These are phyloP conservation scores for Ammodytes dubius DNA, from an alignment of 2,113 vertebrate species.

Conservation along the genomic window DNA sequence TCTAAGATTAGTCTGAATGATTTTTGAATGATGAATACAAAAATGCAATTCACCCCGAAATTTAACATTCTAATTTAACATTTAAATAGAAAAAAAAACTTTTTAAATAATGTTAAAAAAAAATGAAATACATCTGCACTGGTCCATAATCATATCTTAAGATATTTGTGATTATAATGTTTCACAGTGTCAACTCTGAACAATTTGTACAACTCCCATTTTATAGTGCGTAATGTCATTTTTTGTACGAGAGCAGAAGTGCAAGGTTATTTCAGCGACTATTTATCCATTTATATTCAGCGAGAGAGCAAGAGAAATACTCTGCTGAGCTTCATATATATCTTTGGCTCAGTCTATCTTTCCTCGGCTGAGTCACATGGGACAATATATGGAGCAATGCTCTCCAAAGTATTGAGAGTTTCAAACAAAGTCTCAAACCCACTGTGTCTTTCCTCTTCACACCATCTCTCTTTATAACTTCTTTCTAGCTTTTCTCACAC, in stretches of 20 bases:
- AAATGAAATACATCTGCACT: neutral
- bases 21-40: conserved; percentile 1
- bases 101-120: neutral
- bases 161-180: conserved; percentile 5
- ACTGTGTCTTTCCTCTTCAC: conserved; percentile 51
- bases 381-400: conserved; percentile 72
- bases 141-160: conserved; percentile 2
- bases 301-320: conserved; percentile 57
- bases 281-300: conserved; percentile 74
- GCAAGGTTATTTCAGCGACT: conserved; percentile 58
- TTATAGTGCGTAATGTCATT: conserved; percentile 13
- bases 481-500: conserved; percentile 60
- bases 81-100: neutral
- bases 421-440: conserved; percentile 74
- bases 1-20: neutral
- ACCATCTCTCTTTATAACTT: conserved; percentile 59
- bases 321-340: conserved; percentile 32
- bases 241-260: conserved; percentile 14
- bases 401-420: conserved; percentile 80
- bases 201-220: conserved; percentile 20
- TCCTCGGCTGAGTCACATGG: conserved; percentile 77
- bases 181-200: conserved; percentile 25
- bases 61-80: neutral
- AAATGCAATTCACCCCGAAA: neutral
- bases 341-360: conserved; percentile 63